Conservation (phyloP, 2,113 vertebrate species). For the Chaetops frenatus region DNA sequence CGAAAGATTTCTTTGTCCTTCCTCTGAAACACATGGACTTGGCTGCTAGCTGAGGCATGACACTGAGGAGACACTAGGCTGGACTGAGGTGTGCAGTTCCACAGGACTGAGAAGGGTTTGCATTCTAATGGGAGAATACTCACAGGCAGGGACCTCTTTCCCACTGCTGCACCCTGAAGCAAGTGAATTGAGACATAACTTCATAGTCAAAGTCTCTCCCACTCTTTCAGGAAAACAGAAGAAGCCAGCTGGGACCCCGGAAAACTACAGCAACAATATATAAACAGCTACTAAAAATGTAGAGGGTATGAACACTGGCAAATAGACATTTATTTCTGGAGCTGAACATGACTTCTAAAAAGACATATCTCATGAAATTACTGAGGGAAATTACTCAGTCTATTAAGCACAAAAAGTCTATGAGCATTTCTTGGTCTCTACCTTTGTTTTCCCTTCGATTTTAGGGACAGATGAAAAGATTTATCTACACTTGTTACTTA, state of each 20-base stretch:
- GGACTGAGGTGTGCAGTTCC: not conserved
- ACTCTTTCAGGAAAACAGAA: not conserved
- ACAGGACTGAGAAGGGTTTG: not conserved
- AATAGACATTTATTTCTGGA: not conserved
- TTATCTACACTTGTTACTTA: not conserved
- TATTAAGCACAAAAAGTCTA: not conserved
- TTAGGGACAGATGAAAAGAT: not conserved
- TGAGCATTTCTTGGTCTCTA: not conserved
- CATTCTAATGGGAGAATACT: not conserved
- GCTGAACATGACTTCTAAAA: not conserved
- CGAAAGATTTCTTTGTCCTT: not conserved
- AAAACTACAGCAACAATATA: not conserved
- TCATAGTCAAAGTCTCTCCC: not conserved
- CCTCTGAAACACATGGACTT: not conserved
- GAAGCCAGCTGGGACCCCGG: not conserved
- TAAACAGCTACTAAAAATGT: not conserved
- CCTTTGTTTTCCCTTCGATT: not conserved
- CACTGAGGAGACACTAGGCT: not conserved
- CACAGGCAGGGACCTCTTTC: not conserved
- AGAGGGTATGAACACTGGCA: not conserved
- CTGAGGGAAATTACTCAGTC: not conserved
- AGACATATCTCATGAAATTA: not conserved
- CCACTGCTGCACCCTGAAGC: not conserved
- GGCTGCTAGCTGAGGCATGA: not conserved
- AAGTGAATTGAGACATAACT: not conserved